Evolutionary conservation across 2,113 vertebrate species (phyloP), one percentile per base, ranked within the genome.

Genomic region (Sula dactylatra): DNA sequence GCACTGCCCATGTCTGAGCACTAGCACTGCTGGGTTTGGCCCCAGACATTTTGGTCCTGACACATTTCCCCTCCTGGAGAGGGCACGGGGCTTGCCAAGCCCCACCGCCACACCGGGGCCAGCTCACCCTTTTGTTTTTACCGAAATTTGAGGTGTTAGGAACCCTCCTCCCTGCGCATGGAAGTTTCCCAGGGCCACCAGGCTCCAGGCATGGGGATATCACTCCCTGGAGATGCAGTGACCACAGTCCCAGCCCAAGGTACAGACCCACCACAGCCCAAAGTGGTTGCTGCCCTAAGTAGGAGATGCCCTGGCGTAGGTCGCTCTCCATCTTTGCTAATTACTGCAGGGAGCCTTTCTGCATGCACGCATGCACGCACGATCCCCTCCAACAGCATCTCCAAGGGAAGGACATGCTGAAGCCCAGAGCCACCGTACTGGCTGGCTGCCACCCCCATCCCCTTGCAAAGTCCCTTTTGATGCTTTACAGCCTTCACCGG

Each of bases 1-100:
- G 0, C 9, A 1, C 27, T 22, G 36, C 13, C 42, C 10, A 0
- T 0, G 2, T 7, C 65, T 25, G 66, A 13, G 31, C 25, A 15
- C 31, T 2, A 13, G 31, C 25, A 15, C 31, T 2, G 11, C 17
- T 31, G 59, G 17, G 27, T 50, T 59, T 59, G 69, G 14, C 10
- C 10, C 36, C 8, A 12, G n/a, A n/a, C 19, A 3, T 36, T 69
- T 36, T 44, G 36, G 64, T 71, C 40, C 45, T 0, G 1, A 12
- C 17, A 17, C 1, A 0, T 18, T 58, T 66, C 40, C 36, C 10
- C 27, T 72, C 50, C 58, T 9, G 29, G 29, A 56, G 40, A 56
- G 26, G 50, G 26, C 76, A 26, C 3, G 0, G 45, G 17, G 77
- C 50, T 72, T 5, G 0, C 16, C 21, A 22, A 69, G 17, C n/a